phyloP scores from a whole-genome alignment of 2,888 invertebrate genomes.

The Hyposoter dolosus region DNA sequence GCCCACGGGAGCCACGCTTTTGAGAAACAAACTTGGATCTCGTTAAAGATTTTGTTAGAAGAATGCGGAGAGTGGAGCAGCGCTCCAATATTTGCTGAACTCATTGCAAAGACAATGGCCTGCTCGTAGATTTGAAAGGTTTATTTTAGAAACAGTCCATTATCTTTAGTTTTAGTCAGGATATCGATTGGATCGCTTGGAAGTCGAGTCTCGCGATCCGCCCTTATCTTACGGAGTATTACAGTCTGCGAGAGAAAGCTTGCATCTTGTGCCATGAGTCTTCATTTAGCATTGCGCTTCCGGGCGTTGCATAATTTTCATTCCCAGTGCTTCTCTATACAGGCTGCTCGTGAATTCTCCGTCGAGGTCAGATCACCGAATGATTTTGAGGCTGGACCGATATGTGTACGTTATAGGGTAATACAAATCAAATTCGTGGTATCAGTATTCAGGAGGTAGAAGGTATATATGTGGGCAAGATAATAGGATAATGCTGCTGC shows the following conservation, averaged over 20 bases:
- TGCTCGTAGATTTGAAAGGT: not conserved
- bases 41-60: not conserved
- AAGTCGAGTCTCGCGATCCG: not conserved
- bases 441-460: constrained; percentile 23
- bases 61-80: not conserved
- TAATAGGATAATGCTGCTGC: constrained; percentile 1
- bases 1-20: not conserved
- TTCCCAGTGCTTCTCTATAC: not conserved
- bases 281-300: not conserved
- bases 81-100: not conserved
- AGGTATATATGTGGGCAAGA: constrained; percentile 8
- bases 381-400: constrained; percentile 15
- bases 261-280: constrained; percentile 2
- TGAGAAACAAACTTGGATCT: not conserved
- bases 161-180: not conserved
- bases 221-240: not conserved
- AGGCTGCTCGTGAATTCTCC: not conserved
- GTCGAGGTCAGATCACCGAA: not conserved
- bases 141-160: not conserved
- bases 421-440: constrained; percentile 31
- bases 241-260: not conserved
- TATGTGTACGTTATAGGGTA: not conserved
- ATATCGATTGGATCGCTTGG: not conserved
- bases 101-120: not conserved
- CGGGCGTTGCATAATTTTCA: constrained; percentile 16